Base-by-base conservation (phyloP, 2,888 invertebrate species). In the Leptogaster cylindrica region DNA sequence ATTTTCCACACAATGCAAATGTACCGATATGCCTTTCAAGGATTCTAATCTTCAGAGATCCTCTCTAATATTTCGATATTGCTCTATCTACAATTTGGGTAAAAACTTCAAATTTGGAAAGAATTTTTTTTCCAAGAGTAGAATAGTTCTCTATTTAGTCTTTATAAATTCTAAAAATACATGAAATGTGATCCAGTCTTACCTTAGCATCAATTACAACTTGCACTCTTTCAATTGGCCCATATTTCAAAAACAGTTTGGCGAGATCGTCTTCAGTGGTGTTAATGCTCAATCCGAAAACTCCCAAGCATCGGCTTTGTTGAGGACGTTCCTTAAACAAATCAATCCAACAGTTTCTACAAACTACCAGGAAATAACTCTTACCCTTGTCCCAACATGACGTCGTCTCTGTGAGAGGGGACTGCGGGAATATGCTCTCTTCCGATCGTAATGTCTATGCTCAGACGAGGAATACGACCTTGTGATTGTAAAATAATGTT, bases 171-270 rank as follows among this genome's bases (percentile, higher is more conserved):
- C n/a, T n/a, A n/a, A n/a, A n/a, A n/a, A n/a, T n/a, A n/a, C n/a
- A n/a, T n/a, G n/a, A n/a, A n/a, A n/a, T n/a, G n/a, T n/a, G n/a
- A n/a, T n/a, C n/a, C n/a, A n/a, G n/a, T 73, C 75, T 74, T 72
- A 80, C 80, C 74, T 96, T 96, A 50, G 95, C 95, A 82, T 98
- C 97, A 75, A 95, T 93, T 63, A 98, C 95, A 71, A 98, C 90
- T 83, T 96, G 93, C 20, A 94, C 91, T 77, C 93, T 89, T 77
- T 97, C 95, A 28, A 98, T 90, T 0, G 90, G 90, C 2, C 97
- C 97, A 79, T 89, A 97, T 79, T 95, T 93, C 48, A 89, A 88
- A 82, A 98, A 97, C 72, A 97, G 91, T 75, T 95, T 92, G 77
- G 92, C 89, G 41, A 98, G 86, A 79, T 96, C 93, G 74, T 91